Conservation (phyloP, 2,797 vertebrate genomes). For the Lindbergichthys nudifrons region DNA sequence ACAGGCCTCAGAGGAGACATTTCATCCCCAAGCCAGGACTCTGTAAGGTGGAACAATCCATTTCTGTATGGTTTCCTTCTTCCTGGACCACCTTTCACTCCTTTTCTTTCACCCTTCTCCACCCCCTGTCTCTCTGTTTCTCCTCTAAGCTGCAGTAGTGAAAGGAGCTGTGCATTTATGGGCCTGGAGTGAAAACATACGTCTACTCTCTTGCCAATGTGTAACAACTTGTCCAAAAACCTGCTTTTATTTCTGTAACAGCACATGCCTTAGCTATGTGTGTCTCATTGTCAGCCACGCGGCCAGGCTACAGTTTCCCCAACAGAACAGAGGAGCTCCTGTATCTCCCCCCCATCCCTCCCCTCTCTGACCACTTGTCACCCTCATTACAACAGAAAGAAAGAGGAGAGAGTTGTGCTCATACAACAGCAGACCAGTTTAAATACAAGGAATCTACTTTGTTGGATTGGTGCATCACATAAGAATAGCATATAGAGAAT, state of each 20-base stretch:
- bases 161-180: conserved; percentile 22
- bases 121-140: neutral
- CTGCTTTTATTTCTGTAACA: conserved; percentile 33
- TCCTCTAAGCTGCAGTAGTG: conserved; percentile 1
- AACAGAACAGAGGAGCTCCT: conserved; percentile 68
- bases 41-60: conserved; percentile 43
- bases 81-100: conserved; percentile 22
- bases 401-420: conserved; percentile 24
- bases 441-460: no score
- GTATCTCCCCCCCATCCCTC: conserved; percentile 32
- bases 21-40: conserved; percentile 41
- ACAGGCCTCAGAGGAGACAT: conserved; percentile 57
- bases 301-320: conserved; percentile 41
- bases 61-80: conserved; percentile 45
- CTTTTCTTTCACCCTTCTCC: neutral
- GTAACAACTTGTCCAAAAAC: conserved; percentile 30
- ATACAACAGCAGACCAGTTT: conserved; percentile 24
- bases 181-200: conserved; percentile 36
- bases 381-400: conserved; percentile 46
- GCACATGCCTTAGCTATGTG: conserved; percentile 42
- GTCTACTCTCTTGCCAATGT: conserved; percentile 14
- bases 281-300: conserved; percentile 59
- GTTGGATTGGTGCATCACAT: no score
- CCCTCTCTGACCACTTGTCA: conserved; percentile 48
- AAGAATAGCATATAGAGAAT: neutral